These are phyloP conservation scores for Apeira syringaria DNA, from an alignment of 2,888 invertebrate species.

Conservation along the genomic window DNA sequence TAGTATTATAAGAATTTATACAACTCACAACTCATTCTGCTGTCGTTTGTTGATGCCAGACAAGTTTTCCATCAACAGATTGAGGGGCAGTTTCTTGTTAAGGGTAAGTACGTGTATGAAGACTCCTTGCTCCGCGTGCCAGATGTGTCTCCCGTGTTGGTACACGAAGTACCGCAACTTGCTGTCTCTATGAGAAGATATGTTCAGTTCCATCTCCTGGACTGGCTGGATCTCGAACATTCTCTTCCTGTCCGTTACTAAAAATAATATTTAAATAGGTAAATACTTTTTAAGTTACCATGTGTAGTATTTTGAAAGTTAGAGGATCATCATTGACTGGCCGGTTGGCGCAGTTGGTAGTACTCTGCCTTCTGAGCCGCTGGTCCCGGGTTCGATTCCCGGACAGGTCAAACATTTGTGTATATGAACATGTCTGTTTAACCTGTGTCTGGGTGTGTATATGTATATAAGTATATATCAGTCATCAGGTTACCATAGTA, in stretches of 20 bases:
- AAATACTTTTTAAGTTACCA: too few relatives aligned
- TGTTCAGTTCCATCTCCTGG: constrained; percentile 64
- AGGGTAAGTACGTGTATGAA: constrained; percentile 76
- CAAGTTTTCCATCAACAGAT: constrained; percentile 75
- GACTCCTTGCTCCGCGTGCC: constrained; percentile 72
- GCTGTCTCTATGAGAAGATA: constrained; percentile 69
- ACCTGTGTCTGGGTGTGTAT: too few relatives aligned
- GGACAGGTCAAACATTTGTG: too few relatives aligned
- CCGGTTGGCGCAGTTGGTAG: too few relatives aligned
- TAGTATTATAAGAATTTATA: too few relatives aligned
- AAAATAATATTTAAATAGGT: constrained; percentile 11
- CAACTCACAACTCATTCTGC: constrained; percentile 82
- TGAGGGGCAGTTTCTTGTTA: constrained; percentile 75
- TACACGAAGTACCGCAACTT: constrained; percentile 79
- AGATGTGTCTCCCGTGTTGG: constrained; percentile 83
- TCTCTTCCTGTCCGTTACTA: constrained; percentile 76
- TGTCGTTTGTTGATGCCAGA: constrained; percentile 80
- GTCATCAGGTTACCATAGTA: too few relatives aligned
- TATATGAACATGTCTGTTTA: too few relatives aligned
- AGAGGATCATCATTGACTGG: too few relatives aligned
- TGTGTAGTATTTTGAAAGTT: too few relatives aligned
- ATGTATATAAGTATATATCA: too few relatives aligned
- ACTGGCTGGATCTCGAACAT: constrained; percentile 70
- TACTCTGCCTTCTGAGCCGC: too few relatives aligned
- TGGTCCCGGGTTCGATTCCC: too few relatives aligned